Percentiles rank a stretch among this genome's conserved stretches.
phyloP scores from a whole-genome alignment of 2,888 invertebrate genomes.

The Laspeyria flexula region DNA sequence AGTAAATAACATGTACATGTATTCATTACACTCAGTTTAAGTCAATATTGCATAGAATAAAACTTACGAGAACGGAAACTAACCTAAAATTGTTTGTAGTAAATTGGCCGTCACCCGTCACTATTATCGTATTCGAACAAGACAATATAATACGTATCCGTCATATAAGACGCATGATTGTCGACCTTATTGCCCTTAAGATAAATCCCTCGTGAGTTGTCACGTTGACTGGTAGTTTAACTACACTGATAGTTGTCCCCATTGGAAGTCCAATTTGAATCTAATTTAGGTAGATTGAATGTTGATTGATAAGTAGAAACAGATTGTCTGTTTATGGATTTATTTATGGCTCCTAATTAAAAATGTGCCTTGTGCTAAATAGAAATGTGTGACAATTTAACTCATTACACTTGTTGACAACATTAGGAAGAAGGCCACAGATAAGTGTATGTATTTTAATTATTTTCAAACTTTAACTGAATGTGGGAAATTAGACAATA shows the following conservation, averaged over 20 bases:
- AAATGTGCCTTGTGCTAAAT: conserved; percentile 12
- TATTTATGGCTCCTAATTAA: conserved; percentile 10
- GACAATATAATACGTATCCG: conserved; percentile 28
- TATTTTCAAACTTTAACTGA: not conserved
- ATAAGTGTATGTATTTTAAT: not conserved
- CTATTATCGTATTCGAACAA: conserved; percentile 14
- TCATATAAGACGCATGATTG: conserved; percentile 7
- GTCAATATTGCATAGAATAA: conserved; percentile 19
- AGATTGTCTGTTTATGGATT: conserved; percentile 4
- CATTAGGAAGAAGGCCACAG: not conserved
- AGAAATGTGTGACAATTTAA: not conserved
- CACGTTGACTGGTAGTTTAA: conserved; percentile 4
- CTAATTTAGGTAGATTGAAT: conserved; percentile 10
- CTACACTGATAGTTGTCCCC: conserved; percentile 10
- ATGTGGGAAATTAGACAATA: no score
- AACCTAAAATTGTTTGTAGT: conserved; percentile 29
- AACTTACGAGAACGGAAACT: conserved; percentile 13
- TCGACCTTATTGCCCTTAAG: conserved; percentile 32
- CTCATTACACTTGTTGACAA: not conserved
- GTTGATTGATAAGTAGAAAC: conserved; percentile 10
- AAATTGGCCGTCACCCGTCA: conserved; percentile 18
- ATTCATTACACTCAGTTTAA: conserved; percentile 8
- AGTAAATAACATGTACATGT: conserved; percentile 7
- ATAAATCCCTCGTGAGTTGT: conserved; percentile 18
- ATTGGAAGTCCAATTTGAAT: conserved; percentile 29